phyloP scores from a whole-genome alignment of 2,888 invertebrate genomes.

The Drosophila rellima region DNA sequence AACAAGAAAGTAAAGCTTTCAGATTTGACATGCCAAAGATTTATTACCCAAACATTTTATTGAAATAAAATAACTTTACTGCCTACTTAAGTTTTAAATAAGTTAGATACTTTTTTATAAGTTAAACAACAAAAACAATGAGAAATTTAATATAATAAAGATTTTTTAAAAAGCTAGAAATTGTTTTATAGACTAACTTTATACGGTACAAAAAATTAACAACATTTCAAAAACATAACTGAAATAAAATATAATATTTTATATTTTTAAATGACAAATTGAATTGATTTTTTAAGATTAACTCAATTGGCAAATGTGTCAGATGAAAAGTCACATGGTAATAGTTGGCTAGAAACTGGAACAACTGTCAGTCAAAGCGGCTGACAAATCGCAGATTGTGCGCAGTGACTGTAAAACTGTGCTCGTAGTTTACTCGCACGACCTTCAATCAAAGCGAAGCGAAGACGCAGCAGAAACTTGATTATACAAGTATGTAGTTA shows the following conservation, averaged over 20 bases:
- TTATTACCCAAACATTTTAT: not conserved
- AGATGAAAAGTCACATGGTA: not conserved
- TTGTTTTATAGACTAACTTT: no score
- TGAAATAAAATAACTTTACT: no score
- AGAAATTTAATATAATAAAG: no score
- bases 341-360: constrained; percentile 1
- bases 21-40: not conserved
- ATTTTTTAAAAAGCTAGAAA: no score
- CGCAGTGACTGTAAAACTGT: constrained; percentile 31
- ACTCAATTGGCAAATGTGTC: not conserved
- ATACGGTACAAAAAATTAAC: no score
- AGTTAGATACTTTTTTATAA: no score
- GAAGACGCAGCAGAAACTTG: constrained; percentile 57
- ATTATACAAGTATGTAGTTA: constrained; percentile 58
- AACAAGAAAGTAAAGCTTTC: constrained; percentile 1
- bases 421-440: constrained; percentile 24
- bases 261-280: no score
- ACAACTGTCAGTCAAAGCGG: constrained; percentile 4
- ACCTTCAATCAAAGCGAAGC: constrained; percentile 64
- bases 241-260: no score
- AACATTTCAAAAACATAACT: no score
- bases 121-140: no score
- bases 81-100: no score
- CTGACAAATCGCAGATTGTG: constrained; percentile 2
- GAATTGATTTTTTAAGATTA: no score